A percentile compares a stretch with the other conserved stretches of the same genome.
phyloP scores from a whole-genome alignment of 2,113 vertebrate genomes.

The Oenanthe melanoleuca region DNA sequence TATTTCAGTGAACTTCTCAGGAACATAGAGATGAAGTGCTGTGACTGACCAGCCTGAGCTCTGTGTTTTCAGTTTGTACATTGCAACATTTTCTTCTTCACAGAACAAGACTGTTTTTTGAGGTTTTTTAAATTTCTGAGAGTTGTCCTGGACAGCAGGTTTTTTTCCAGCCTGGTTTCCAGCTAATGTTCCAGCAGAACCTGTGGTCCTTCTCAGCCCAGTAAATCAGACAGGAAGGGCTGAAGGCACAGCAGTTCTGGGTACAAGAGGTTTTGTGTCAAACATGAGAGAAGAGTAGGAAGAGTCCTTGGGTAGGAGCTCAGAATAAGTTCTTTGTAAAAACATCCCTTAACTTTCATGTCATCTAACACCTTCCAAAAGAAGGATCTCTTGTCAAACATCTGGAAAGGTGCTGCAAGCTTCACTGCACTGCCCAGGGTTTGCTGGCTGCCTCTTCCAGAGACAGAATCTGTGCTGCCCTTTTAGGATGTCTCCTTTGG shows the following conservation, averaged over 20 bases:
- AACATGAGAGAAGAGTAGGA: background rate
- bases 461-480: background rate
- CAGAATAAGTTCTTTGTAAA: background rate
- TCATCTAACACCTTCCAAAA: background rate
- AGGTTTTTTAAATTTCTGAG: background rate
- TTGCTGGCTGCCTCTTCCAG: background rate
- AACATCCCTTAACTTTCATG: background rate
- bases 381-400: background rate
- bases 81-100: background rate
- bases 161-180: background rate
- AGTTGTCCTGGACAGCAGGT: background rate
- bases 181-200: background rate
- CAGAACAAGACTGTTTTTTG: background rate
- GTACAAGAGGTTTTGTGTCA: background rate
- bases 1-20: conserved; percentile 11
- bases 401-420: background rate
- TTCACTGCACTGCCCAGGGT: background rate
- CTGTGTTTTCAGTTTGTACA: background rate
- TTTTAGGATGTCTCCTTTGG: background rate
- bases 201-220: background rate
- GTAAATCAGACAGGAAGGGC: background rate
- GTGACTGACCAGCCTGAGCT: background rate
- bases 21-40: background rate
- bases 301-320: background rate
- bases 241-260: background rate